Percentiles rank a stretch among this genome's conserved stretches.
Evolutionary conservation across 1,140 invertebrate species (phyloP).

Genomic region (Sweltsa coloradensis): DNA sequence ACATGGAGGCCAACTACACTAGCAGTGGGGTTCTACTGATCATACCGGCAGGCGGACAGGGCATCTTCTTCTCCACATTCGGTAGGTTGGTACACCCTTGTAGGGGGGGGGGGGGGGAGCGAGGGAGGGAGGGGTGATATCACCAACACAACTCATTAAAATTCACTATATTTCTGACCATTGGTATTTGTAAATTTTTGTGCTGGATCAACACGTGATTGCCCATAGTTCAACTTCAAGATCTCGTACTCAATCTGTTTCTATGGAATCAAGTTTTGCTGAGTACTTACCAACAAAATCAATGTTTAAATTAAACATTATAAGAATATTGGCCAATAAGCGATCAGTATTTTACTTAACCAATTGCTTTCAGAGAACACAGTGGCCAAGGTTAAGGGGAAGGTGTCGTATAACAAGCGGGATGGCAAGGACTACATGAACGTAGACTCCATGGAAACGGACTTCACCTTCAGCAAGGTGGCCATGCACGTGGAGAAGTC

Average conservation of each 20-base stretch:
- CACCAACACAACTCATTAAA: neutral
- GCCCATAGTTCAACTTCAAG: neutral
- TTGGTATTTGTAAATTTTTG: neutral
- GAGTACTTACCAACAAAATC: neutral
- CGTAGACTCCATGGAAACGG: conserved; percentile 43
- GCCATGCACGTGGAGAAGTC: conserved; percentile 51
- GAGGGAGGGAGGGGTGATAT: too few species aligned
- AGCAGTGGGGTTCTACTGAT: conserved; percentile 55
- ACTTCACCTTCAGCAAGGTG: conserved; percentile 47
- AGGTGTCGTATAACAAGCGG: conserved; percentile 33
- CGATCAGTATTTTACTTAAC: conserved; percentile 12
- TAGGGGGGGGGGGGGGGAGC: too few species aligned
- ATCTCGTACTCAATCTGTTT: neutral
- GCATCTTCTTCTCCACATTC: conserved; percentile 52
- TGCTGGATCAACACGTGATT: neutral
- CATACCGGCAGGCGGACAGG: conserved; percentile 55
- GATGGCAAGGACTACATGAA: conserved; percentile 41
- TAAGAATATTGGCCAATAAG: neutral
- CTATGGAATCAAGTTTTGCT: neutral
- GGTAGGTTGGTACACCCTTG: too few species aligned
- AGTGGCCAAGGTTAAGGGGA: conserved; percentile 45
- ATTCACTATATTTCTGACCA: neutral
- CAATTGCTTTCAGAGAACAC: conserved; percentile 42
- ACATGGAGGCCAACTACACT: conserved; percentile 52
- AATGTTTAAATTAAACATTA: neutral